phyloP scores from a whole-genome alignment of 2,113 vertebrate species.

The Silurus asotus region DNA sequence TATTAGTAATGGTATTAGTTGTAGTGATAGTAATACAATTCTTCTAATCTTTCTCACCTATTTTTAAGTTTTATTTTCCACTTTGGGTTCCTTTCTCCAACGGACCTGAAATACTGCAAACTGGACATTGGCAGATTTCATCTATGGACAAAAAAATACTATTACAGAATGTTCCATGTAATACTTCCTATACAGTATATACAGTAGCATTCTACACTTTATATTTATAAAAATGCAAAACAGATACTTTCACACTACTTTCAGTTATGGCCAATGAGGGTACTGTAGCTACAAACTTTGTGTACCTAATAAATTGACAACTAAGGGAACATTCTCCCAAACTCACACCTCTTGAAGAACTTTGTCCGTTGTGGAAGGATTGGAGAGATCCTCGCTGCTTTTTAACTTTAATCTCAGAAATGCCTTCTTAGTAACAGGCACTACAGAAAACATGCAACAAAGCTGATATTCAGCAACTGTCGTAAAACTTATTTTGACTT shows the following conservation, averaged over 20 bases:
- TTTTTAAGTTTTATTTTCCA: background rate
- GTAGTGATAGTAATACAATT: no score
- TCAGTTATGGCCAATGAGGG: background rate
- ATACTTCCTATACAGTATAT: background rate
- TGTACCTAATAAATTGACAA: background rate
- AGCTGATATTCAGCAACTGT: background rate
- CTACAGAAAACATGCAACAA: background rate
- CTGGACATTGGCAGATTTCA: background rate
- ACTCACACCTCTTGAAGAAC: constrained; percentile 19
- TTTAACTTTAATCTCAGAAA: background rate
- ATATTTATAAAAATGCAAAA: no score
- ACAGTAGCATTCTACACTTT: background rate
- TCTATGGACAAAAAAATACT: background rate
- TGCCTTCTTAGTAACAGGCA: background rate
- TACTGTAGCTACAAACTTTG: background rate
- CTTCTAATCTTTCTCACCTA: background rate
- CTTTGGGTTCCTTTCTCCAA: background rate
- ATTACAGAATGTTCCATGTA: background rate
- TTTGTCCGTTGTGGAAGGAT: background rate
- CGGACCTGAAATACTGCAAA: background rate
- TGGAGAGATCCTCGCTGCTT: background rate
- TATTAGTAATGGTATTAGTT: no score
- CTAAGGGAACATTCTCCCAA: background rate
- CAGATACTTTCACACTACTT: no score
- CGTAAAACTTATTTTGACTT: background rate